Conservation (phyloP, 2,113 vertebrate species). For the Lampris megalopsis region DNA sequence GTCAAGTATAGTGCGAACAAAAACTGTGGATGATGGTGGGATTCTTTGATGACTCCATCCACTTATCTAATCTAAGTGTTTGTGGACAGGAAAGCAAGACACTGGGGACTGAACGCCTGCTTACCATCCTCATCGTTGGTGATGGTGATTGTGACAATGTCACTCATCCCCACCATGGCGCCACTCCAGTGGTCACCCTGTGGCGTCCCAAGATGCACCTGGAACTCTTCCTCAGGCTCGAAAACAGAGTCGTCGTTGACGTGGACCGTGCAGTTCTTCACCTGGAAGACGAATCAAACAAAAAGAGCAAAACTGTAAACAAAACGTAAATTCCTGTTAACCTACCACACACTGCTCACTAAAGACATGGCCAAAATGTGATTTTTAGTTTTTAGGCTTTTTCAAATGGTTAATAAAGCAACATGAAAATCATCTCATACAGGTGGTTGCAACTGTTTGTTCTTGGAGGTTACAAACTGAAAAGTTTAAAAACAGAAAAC, state of each 20-base stretch:
- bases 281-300: conserved; percentile 71
- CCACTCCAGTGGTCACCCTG: conserved; percentile 96
- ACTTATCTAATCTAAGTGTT: too few species aligned
- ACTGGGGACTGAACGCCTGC: background rate
- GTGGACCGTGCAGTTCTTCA: conserved; percentile 92
- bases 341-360: too few species aligned
- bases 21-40: too few species aligned
- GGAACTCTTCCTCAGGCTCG: conserved; percentile 96
- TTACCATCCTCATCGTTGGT: conserved; percentile 97
- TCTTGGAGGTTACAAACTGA: too few species aligned
- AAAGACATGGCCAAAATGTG: too few species aligned
- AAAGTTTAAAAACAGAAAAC: too few species aligned
- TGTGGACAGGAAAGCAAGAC: too few species aligned
- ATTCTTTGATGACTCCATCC: too few species aligned
- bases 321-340: too few species aligned
- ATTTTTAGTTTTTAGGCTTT: too few species aligned
- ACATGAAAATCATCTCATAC: background rate
- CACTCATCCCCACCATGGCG: conserved; percentile 87
- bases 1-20: too few species aligned
- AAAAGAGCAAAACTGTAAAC: background rate
- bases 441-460: too few species aligned
- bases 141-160: conserved; percentile 88
- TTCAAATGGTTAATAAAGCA: background rate
- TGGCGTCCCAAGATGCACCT: conserved; percentile 88
- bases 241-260: conserved; percentile 94